Conservation (phyloP, 2,797 vertebrate species). For the Pyrocephalus nanus region DNA sequence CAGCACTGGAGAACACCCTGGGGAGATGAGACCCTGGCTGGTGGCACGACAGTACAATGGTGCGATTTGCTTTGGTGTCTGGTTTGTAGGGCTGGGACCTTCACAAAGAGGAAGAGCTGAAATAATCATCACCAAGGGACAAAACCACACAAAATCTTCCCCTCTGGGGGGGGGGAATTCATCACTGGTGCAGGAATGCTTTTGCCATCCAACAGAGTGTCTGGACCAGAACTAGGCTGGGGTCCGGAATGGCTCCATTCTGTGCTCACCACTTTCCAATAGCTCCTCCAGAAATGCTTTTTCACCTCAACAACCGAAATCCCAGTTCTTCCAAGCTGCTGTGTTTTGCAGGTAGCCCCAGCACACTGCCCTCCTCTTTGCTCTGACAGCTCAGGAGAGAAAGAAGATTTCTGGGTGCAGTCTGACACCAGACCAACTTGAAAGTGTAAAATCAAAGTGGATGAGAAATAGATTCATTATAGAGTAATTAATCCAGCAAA, state of each 20-base stretch:
- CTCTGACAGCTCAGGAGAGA: not conserved
- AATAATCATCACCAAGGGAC: not conserved
- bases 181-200: not conserved
- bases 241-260: not conserved
- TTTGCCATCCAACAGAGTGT: rapidly evolving
- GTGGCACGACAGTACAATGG: not conserved
- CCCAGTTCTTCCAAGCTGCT: not conserved
- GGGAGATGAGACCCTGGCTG: not conserved
- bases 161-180: not conserved
- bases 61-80: not conserved
- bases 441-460: constrained; percentile 15
- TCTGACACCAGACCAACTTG: not conserved
- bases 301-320: not conserved
- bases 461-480: constrained; percentile 16
- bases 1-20: not conserved
- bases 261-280: not conserved
- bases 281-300: not conserved
- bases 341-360: not conserved
- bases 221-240: not conserved
- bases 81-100: not conserved
- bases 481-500: constrained; percentile 48
- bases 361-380: not conserved
- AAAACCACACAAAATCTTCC: not conserved
- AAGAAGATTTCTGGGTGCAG: not conserved
- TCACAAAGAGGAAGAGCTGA: not conserved